Percentiles rank a stretch among this genome's conserved stretches.
Conservation (phyloP, 1,140 invertebrate genomes). For the Plectus sambesii region DNA sequence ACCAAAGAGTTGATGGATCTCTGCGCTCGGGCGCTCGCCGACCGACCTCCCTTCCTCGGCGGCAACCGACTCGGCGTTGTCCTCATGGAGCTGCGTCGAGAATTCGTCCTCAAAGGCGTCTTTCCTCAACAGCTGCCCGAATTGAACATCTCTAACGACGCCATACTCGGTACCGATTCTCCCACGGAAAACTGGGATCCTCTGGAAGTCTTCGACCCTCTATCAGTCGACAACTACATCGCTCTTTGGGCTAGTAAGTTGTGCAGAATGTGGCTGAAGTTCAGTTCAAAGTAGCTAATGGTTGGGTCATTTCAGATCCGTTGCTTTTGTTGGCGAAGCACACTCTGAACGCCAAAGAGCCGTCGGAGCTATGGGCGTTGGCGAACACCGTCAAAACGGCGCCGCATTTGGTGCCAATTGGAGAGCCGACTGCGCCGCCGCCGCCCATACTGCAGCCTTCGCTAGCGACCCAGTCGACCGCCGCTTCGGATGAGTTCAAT, state of each 20-base stretch:
- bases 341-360: constrained; percentile 15
- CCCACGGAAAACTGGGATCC: constrained; percentile 37
- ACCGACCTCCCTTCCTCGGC: constrained; percentile 40
- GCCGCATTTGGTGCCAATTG: constrained; percentile 19
- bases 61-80: constrained; percentile 41
- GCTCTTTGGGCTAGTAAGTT: constrained; percentile 39
- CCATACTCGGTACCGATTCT: constrained; percentile 39
- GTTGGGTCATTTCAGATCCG: constrained; percentile 19
- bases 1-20: constrained; percentile 41
- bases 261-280: not conserved
- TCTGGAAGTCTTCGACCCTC: constrained; percentile 31
- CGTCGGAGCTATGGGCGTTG: constrained; percentile 1
- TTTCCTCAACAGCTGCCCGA: constrained; percentile 41
- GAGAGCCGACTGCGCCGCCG: too few relatives aligned
- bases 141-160: constrained; percentile 30
- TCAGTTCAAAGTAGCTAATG: constrained; percentile 5
- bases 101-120: constrained; percentile 40
- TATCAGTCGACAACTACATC: constrained; percentile 27
- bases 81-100: constrained; percentile 41
- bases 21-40: constrained; percentile 35
- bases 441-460: too few relatives aligned
- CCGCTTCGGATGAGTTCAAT: too few relatives aligned
- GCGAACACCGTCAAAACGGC: constrained; percentile 11
- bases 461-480: too few relatives aligned
- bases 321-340: constrained; percentile 29